Evolutionary conservation across 1,140 invertebrate genomes (phyloP), one percentile per base, ranked within the genome.

Genomic region (Caenorhabditis tropicalis): DNA sequence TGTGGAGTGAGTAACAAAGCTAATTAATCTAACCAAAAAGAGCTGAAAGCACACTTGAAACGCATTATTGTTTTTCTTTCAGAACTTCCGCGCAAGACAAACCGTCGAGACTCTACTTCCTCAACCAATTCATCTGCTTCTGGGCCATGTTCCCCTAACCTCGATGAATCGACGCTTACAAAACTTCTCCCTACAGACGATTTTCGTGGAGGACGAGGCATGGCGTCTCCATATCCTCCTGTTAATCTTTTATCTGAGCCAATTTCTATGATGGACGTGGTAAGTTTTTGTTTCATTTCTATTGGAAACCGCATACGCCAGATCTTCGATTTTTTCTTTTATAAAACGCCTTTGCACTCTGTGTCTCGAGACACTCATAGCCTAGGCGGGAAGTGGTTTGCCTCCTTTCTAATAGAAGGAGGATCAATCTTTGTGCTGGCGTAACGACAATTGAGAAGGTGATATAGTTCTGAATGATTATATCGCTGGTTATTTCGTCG

Each of bases 401-500:
- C 1, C 7, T 19, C 7, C 5, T 21, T 29, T 65, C 27, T 7
- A 24, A 15, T 19, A 2, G 1, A 19, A 3, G 15, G 12, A 27
- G n/a, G 58, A 36, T 65, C 58, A 24, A 65, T 21, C 5, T 31
- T 36, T 16, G 56, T 9, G 7, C 16, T 10, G 10, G 56, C 21
- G 6, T 19, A 27, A 16, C 58, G 58, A 65, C 58, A 24, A 4
- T 36, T 65, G 58, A 65, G 58, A 65, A 65, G 31, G 31, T 65
- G 58, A 21, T 36, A 65, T 65, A 36, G 31, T 9, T 24, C 10
- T 19, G 15, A 19, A 27, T 16, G 15, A 24, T 21, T 15, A 65
- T 65, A 36, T 65, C 58, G 31, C 31, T 65, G 58, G 58, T 65
- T 65, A 65, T 65, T n/a, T 65, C 29, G 58, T 65, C 58, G 58